Percentiles rank a stretch among this genome's conserved stretches.
phyloP scores from a whole-genome alignment of 2,797 vertebrate species.

The Scolopax rusticola region DNA sequence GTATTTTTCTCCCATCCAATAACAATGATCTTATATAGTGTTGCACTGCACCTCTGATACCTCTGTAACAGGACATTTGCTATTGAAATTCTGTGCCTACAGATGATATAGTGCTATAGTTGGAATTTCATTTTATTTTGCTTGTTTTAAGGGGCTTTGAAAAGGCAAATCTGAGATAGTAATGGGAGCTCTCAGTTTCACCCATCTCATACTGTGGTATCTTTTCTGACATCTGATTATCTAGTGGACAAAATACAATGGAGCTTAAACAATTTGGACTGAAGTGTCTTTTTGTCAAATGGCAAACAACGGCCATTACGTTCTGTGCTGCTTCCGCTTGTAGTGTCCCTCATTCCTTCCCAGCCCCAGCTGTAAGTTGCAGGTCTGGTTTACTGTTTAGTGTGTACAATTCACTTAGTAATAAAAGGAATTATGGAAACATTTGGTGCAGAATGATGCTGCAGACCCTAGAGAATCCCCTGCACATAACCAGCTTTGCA shows the following conservation, averaged over 20 bases:
- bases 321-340: neutral
- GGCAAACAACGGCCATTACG: neutral
- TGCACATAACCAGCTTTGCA: neutral
- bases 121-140: neutral
- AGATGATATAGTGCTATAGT: neutral
- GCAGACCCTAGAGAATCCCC: neutral
- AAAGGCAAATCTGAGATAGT: neutral
- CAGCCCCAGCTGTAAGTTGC: neutral
- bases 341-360: neutral
- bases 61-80: neutral
- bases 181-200: neutral
- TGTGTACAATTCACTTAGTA: neutral
- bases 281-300: neutral
- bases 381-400: neutral
- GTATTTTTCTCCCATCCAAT: neutral
- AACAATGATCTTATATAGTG: neutral
- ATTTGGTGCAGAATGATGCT: neutral
- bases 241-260: neutral
- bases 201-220: neutral
- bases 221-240: neutral
- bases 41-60: neutral
- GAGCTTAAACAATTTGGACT: neutral
- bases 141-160: neutral
- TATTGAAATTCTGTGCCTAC: neutral
- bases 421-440: neutral